These are phyloP conservation scores for Gulo gulo DNA, from an alignment of 2,113 vertebrate genomes.

Conservation along the genomic window DNA sequence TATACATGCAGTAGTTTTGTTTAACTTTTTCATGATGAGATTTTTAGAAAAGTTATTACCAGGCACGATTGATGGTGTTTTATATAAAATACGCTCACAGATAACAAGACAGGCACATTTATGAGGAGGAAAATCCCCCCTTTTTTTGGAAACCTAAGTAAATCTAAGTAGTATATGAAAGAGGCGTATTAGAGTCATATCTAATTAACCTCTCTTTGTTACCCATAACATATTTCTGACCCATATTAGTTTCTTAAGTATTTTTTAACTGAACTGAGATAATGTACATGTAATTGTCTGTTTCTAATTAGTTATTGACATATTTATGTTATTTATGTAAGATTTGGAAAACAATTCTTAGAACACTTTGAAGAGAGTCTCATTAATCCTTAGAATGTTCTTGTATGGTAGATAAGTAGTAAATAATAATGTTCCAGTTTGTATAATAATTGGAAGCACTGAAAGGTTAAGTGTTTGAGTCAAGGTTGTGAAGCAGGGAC, in stretches of 20 bases:
- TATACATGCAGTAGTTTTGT: neutral
- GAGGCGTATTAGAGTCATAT: neutral
- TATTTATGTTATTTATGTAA: neutral
- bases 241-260: neutral
- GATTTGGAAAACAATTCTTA: neutral
- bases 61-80: neutral
- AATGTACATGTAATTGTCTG: neutral
- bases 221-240: neutral
- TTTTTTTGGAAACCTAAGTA: neutral
- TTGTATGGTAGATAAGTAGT: neutral
- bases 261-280: neutral
- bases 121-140: neutral
- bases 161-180: neutral
- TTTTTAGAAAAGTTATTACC: neutral
- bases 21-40: neutral
- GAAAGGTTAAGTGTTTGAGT: neutral
- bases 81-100: neutral
- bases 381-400: neutral
- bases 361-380: neutral
- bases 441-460: neutral
- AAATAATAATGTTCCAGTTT: neutral
- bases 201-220: neutral
- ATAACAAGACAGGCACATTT: neutral
- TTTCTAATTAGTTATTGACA: neutral
- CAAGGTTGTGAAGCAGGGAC: neutral